Evolutionary conservation across 2,113 vertebrate species (phyloP).

Genomic region (Arenaria interpres): DNA sequence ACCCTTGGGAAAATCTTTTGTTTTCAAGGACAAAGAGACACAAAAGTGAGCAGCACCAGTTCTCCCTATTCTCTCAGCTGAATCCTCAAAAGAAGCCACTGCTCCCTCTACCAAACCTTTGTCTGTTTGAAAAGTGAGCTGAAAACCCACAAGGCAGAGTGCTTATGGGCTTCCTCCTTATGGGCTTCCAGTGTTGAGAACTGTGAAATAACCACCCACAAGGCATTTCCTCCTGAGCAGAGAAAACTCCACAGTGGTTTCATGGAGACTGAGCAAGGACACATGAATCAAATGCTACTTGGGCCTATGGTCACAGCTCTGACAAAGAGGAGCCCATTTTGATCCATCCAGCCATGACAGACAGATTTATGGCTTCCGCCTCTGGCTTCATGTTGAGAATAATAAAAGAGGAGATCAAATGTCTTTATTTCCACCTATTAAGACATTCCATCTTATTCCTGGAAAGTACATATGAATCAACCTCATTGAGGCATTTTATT

Average conservation of each 20-base stretch:
- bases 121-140: neutral
- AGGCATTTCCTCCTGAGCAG: neutral
- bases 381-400: neutral
- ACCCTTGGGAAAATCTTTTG: neutral
- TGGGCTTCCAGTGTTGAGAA: neutral
- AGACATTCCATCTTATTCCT: neutral
- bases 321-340: neutral
- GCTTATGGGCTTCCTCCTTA: neutral
- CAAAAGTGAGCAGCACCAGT: neutral
- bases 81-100: neutral
- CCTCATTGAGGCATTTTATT: neutral
- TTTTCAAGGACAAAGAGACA: neutral
- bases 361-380: neutral
- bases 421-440: conserved; percentile 5
- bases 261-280: neutral
- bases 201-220: neutral
- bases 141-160: neutral
- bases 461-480: neutral
- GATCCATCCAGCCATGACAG: neutral
- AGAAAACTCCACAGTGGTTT: neutral
- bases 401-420: neutral
- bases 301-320: neutral
- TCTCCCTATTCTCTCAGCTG: neutral
- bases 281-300: neutral
- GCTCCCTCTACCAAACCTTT: neutral